Evolutionary conservation across 2,888 invertebrate genomes (phyloP).

Genomic region (Pollenia labialis): DNA sequence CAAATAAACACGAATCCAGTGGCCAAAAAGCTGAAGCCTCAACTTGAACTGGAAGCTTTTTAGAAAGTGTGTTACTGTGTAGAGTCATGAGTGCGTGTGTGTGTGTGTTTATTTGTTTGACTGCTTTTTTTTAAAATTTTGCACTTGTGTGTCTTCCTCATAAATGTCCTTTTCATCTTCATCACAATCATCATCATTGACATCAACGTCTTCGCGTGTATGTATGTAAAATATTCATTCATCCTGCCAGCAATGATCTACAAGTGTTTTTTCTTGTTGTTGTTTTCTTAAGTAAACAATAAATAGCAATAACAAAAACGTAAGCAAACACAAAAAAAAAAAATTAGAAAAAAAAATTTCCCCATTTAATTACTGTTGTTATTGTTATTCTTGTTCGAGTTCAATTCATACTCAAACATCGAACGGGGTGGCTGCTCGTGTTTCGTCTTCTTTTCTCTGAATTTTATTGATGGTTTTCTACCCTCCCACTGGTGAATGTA

Average conservation of each 20-base stretch:
- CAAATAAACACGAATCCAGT: constrained; percentile 21
- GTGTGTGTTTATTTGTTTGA: constrained; percentile 32
- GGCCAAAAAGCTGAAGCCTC: not conserved
- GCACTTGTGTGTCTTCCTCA: constrained; percentile 51
- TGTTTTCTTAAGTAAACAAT: constrained; percentile 20
- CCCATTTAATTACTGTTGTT: not conserved
- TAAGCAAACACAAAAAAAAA: not conserved
- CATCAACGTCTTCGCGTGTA: constrained; percentile 12
- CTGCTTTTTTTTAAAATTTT: constrained; percentile 26
- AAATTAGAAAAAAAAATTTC: constrained; percentile 22
- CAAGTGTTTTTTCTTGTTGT: constrained; percentile 24
- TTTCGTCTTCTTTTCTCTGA: not conserved
- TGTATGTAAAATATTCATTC: not conserved
- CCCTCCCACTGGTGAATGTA: constrained; percentile 25
- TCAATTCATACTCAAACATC: not conserved
- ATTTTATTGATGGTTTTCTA: constrained; percentile 20
- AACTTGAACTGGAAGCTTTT: not conserved
- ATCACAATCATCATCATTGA: constrained; percentile 1
- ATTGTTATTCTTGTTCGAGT: not conserved
- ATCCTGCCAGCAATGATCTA: not conserved
- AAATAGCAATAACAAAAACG: constrained; percentile 35
- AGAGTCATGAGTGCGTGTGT: not conserved
- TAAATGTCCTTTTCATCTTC: constrained; percentile 34
- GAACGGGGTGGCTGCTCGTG: constrained; percentile 28
- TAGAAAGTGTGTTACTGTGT: not conserved